Conservation (phyloP, 2,888 invertebrate genomes). For the Eremobia ochroleuca region DNA sequence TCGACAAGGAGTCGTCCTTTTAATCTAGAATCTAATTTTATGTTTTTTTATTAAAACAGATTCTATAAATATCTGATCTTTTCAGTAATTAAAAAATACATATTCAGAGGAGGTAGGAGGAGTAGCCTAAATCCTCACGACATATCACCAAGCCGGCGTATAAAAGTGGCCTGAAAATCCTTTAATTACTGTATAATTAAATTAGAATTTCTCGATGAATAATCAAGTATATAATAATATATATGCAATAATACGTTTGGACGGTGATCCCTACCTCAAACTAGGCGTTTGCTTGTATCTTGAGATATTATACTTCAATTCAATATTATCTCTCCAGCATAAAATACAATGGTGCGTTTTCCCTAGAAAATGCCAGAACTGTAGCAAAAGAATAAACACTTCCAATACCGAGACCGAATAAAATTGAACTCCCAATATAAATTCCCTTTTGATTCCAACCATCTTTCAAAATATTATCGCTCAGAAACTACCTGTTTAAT, state of each 20-base stretch:
- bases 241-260: neutral
- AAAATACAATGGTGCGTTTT: neutral
- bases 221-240: neutral
- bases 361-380: neutral
- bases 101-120: neutral
- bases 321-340: neutral
- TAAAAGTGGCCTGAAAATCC: neutral
- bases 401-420: conserved; percentile 1
- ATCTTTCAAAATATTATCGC: conserved; percentile 68
- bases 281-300: neutral
- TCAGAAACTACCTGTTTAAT: conserved; percentile 66
- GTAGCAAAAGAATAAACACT: neutral
- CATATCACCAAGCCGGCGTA: neutral
- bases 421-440: conserved; percentile 39
- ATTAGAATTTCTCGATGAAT: neutral
- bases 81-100: neutral
- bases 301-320: neutral
- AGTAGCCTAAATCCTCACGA: neutral
- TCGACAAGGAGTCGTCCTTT: neutral
- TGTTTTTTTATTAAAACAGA: neutral
- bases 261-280: neutral
- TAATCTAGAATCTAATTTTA: neutral
- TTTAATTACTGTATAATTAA: no score
- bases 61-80: neutral
- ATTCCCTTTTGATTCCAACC: conserved; percentile 55